phyloP scores from a whole-genome alignment of 2,888 invertebrate genomes.

The Cataglyphis livida region DNA sequence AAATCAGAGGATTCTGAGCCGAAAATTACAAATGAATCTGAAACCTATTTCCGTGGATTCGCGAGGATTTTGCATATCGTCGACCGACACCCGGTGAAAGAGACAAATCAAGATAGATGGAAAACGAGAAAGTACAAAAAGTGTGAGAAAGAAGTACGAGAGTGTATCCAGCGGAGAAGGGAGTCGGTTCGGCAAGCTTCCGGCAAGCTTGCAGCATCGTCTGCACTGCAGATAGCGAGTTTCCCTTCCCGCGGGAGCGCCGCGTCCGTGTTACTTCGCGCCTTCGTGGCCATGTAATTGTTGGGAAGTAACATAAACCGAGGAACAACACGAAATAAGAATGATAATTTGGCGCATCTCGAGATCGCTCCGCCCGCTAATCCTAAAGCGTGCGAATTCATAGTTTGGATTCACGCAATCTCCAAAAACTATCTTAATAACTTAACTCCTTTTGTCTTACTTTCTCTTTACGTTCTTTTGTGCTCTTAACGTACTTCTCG shows the following conservation, averaged over 20 bases:
- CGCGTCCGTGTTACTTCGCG: slow-evolving; percentile 21
- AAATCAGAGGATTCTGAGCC: slow-evolving; percentile 17
- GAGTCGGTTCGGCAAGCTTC: slow-evolving; percentile 60
- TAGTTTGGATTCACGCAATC: slow-evolving; percentile 24
- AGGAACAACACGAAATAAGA: slow-evolving; percentile 24
- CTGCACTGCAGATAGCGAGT: slow-evolving; percentile 75
- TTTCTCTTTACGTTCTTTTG: background rate
- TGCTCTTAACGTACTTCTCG: background rate
- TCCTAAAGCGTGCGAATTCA: slow-evolving; percentile 18
- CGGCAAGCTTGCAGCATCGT: slow-evolving; percentile 57
- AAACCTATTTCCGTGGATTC: slow-evolving; percentile 33
- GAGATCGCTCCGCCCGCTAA: background rate
- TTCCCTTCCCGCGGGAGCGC: slow-evolving; percentile 58
- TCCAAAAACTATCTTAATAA: background rate
- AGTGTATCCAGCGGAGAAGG: slow-evolving; percentile 21
- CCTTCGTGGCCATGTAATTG: slow-evolving; percentile 24
- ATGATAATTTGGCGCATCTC: slow-evolving; percentile 12
- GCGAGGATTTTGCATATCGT: slow-evolving; percentile 46
- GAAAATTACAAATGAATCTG: slow-evolving; percentile 39
- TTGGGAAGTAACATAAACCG: slow-evolving; percentile 12
- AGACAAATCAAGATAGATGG: slow-evolving; percentile 53
- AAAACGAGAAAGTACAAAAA: slow-evolving; percentile 42
- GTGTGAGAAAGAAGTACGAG: slow-evolving; percentile 7
- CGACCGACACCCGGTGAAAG: slow-evolving; percentile 33
- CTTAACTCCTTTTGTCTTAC: background rate